Percentiles rank a stretch among this genome's conserved stretches.
These are phyloP conservation scores for Forbesichthys papilliferus DNA, from an alignment of 2,113 vertebrate species.

Conservation along the genomic window DNA sequence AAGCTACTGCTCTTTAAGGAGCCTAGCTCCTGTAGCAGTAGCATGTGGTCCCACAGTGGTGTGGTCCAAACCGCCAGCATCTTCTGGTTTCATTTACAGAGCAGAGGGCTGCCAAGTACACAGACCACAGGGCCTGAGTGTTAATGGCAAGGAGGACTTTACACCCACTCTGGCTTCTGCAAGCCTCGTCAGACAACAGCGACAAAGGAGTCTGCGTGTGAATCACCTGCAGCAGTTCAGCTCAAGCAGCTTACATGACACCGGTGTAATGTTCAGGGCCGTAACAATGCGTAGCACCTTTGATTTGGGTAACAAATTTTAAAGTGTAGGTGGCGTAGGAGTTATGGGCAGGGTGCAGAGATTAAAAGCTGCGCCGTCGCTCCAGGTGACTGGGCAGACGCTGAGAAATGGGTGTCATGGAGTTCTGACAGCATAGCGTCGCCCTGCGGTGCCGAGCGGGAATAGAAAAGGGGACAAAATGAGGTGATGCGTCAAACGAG, in stretches of 20 bases:
- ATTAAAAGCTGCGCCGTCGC: slow-evolving; percentile 56
- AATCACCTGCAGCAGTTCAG: slow-evolving; percentile 71
- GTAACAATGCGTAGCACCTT: slow-evolving; percentile 60
- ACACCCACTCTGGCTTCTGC: slow-evolving; percentile 58
- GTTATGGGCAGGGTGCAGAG: slow-evolving; percentile 27
- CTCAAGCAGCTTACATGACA: slow-evolving; percentile 67
- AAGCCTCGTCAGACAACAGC: slow-evolving; percentile 48
- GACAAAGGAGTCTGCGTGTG: slow-evolving; percentile 69
- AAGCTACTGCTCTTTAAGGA: slow-evolving; percentile 70
- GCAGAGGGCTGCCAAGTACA: slow-evolving; percentile 69
- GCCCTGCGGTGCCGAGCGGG: slow-evolving; percentile 33
- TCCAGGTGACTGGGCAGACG: slow-evolving; percentile 67
- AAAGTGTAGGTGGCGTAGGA: slow-evolving; percentile 26
- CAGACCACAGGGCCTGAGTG: slow-evolving; percentile 71
- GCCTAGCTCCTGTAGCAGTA: slow-evolving; percentile 48
- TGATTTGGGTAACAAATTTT: slow-evolving; percentile 67
- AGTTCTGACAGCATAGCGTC: slow-evolving; percentile 45
- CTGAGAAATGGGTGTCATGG: slow-evolving; percentile 50
- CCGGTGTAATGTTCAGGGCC: slow-evolving; percentile 63
- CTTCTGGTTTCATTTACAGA: slow-evolving; percentile 79
- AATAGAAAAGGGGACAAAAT: slow-evolving; percentile 37
- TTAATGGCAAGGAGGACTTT: slow-evolving; percentile 66
- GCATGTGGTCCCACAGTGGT: slow-evolving; percentile 68
- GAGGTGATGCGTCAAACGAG: slow-evolving; percentile 38
- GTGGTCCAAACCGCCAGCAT: slow-evolving; percentile 75